phyloP scores from a whole-genome alignment of 2,113 vertebrate species.

The Chroicocephalus ridibundus region DNA sequence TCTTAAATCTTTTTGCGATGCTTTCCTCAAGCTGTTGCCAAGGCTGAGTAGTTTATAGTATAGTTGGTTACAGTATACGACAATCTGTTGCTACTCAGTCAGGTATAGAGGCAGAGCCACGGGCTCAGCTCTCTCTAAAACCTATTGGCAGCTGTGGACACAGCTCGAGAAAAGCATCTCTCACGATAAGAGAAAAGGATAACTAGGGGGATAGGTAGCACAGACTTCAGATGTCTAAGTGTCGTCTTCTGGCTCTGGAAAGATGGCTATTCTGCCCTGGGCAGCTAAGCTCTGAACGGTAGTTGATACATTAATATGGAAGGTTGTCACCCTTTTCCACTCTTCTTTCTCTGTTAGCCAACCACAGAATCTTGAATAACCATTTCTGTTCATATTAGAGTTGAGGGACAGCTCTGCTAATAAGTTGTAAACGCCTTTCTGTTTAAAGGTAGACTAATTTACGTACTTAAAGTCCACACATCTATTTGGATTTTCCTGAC shows the following conservation, averaged over 20 bases:
- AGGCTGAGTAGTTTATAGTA: background rate
- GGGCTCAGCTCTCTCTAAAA: background rate
- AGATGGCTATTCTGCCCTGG: background rate
- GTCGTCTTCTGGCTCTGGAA: background rate
- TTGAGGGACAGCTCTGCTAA: background rate
- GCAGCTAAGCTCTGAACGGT: background rate
- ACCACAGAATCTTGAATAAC: background rate
- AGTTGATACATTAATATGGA: background rate
- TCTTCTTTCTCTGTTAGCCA: background rate
- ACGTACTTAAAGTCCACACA: constrained; percentile 41
- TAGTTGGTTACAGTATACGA: background rate
- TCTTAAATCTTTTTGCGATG: background rate
- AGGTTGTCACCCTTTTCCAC: background rate
- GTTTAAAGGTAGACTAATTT: constrained; percentile 55
- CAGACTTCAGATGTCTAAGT: background rate
- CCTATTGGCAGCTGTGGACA: background rate
- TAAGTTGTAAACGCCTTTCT: constrained; percentile 17
- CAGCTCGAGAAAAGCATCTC: background rate
- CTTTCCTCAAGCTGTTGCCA: background rate
- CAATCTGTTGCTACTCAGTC: background rate
- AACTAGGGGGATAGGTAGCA: accelerated
- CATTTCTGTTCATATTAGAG: background rate
- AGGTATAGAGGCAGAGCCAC: background rate
- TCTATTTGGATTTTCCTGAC: constrained; percentile 49
- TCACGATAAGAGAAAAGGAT: background rate